Evolutionary conservation across 2,797 vertebrate species (phyloP), one percentile per base, ranked within the genome.

Genomic region (Pseudopleuronectes americanus): DNA sequence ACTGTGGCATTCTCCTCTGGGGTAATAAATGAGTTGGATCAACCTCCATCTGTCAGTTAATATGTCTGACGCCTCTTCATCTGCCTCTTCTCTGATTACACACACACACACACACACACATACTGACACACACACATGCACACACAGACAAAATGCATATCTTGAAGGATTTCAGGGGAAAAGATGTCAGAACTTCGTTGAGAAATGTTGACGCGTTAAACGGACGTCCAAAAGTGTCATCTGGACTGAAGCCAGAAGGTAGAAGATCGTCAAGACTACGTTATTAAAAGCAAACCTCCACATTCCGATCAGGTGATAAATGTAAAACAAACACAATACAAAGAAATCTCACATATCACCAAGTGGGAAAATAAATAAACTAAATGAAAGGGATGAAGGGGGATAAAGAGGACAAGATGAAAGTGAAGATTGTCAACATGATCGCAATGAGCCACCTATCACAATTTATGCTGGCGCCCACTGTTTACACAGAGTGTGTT

Each of bases 11-110:
- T 97, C 96, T 97, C 96, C 96, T 97, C 96, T 97, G 96, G 96
- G 96, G 97, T 97, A 98, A 98, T 98, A 97, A 97, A 98, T 97
- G 96, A 97, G 96, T 97, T 96, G 96, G 95, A 97, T 97, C 97
- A 97, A 97, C 96, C 96, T 97, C 95, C 96, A 97, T 97, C 96
- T 97, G 96, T 98, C 96, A 97, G 96, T 98, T 98, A 97, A 97
- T 97, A 96, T 95, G 96, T 96, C 96, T 97, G 96, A 95, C 94
- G 96, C 96, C 96, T 97, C 95, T 96, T 95, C 92, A 93, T 92
- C 96, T 96, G 95, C 95, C 95, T 96, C 87, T 90, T 87, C 89
- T 91, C 88, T 89, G 90, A 91, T 92, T 88, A 89, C 86, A 85
- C 81, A 90, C 84, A 85, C 81, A 88, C 41, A 71, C 60, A 60